Conservation (phyloP, 2,113 vertebrate genomes). For the Takifugu bimaculatus region DNA sequence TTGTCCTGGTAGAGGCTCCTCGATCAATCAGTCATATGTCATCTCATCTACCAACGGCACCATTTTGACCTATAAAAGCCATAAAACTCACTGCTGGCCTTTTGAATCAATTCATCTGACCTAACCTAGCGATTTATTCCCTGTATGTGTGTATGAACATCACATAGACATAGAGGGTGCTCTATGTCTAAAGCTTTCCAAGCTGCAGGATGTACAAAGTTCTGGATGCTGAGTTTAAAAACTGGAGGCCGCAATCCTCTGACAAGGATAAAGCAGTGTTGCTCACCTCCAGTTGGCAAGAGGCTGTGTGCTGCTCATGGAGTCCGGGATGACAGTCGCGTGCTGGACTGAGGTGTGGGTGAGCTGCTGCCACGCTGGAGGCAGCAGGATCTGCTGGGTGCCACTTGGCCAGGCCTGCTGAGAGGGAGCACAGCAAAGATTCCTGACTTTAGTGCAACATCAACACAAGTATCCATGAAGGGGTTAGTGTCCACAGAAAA, state of each 20-base stretch:
- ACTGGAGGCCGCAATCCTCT: not conserved
- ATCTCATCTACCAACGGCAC: conserved; percentile 17
- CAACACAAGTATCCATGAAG: too few species aligned
- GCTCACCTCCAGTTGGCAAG: conserved; percentile 94
- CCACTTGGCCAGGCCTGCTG: conserved; percentile 97
- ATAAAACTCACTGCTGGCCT: conserved; percentile 14
- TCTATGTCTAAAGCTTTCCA: conserved; percentile 1
- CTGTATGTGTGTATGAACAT: not conserved
- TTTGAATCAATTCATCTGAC: conserved; percentile 22
- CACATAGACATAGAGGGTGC: conserved; percentile 21
- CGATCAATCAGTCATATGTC: conserved; percentile 26
- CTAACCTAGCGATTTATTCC: conserved; percentile 1
- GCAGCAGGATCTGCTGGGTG: conserved; percentile 96
- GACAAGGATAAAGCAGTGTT: not conserved
- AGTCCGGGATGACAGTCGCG: conserved; percentile 89
- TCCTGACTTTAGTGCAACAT: too few species aligned
- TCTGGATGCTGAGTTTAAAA: not conserved
- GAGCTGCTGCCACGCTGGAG: conserved; percentile 96
- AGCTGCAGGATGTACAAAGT: not conserved
- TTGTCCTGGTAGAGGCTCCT: conserved; percentile 34
- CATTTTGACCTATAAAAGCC: conserved; percentile 26
- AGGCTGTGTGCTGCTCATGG: conserved; percentile 89
- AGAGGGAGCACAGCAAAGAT: conserved; percentile 13
- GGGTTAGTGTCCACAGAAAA: too few species aligned
- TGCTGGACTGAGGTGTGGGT: conserved; percentile 98